Percentiles rank a stretch among this genome's conserved stretches.
Conservation (phyloP, 1,140 invertebrate genomes). For the Apis cerana region DNA sequence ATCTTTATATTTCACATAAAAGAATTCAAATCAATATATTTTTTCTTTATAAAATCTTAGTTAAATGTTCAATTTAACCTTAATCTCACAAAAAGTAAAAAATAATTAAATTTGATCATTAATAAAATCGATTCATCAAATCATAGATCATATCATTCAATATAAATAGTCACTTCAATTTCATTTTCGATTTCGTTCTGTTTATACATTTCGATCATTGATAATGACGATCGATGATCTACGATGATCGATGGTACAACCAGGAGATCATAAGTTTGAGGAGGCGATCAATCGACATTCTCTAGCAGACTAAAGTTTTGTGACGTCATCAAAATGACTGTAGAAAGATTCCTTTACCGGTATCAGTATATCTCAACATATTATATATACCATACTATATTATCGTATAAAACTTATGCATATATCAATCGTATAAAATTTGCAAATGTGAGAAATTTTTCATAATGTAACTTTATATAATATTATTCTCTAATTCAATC, state of each 20-base stretch:
- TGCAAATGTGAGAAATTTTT: no score
- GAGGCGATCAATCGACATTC: slow-evolving; percentile 55
- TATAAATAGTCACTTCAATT: not conserved
- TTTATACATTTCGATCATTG: slow-evolving; percentile 64
- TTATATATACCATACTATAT: not conserved
- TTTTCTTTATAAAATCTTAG: not conserved
- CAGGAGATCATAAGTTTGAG: slow-evolving; percentile 70
- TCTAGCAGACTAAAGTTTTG: slow-evolving; percentile 11
- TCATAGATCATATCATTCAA: not conserved
- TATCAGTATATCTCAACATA: not conserved
- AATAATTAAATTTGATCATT: not conserved
- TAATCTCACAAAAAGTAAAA: not conserved
- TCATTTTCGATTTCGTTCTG: not conserved
- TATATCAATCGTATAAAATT: no score
- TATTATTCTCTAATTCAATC: no score
- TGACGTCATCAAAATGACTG: slow-evolving; percentile 36
- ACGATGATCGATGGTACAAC: slow-evolving; percentile 75
- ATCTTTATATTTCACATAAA: not conserved
- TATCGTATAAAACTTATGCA: no score
- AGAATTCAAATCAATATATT: not conserved
- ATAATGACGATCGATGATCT: slow-evolving; percentile 79
- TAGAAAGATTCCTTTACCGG: not conserved
- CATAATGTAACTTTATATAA: no score
- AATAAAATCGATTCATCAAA: slow-evolving; percentile 3
- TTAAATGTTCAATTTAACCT: not conserved